A percentile compares a stretch with the other conserved stretches of the same genome.
These are phyloP conservation scores for Drosophila siamana DNA, from an alignment of 2,888 invertebrate species.

Conservation along the genomic window DNA sequence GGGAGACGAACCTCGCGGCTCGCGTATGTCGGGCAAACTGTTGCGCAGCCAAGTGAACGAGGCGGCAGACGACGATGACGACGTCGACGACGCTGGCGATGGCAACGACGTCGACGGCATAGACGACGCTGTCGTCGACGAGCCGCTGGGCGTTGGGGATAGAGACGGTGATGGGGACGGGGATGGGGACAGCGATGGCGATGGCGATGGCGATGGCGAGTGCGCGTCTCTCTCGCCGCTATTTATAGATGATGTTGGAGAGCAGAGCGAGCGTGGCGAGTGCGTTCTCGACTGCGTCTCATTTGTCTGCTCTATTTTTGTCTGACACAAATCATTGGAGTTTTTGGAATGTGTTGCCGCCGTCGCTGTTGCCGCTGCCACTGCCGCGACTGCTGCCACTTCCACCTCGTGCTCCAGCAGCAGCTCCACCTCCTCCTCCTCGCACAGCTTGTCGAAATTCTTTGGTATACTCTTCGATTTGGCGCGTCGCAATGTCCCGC, in stretches of 20 bases:
- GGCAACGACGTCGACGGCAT: slow-evolving; percentile 77
- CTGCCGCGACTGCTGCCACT: slow-evolving; percentile 6
- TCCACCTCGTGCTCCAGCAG: slow-evolving; percentile 28
- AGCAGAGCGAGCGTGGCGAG: slow-evolving; percentile 41
- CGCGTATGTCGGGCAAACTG: slow-evolving; percentile 85
- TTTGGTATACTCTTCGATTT: slow-evolving; percentile 86
- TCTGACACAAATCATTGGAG: slow-evolving; percentile 79
- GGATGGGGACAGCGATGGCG: slow-evolving; percentile 77
- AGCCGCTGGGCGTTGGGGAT: slow-evolving; percentile 50
- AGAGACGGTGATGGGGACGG: slow-evolving; percentile 75
- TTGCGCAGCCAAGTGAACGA: slow-evolving; percentile 83
- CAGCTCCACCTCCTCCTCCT: slow-evolving; percentile 82
- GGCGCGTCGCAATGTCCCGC: slow-evolving; percentile 70
- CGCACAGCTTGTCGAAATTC: slow-evolving; percentile 85
- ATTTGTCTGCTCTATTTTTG: slow-evolving; percentile 73
- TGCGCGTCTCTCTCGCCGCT: slow-evolving; percentile 73
- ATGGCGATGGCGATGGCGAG: slow-evolving; percentile 77
- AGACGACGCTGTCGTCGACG: slow-evolving; percentile 56
- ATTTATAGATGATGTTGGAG: slow-evolving; percentile 71
- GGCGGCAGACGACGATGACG: slow-evolving; percentile 60
- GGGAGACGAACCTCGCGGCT: slow-evolving; percentile 76
- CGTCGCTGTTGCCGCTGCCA: slow-evolving; percentile 25
- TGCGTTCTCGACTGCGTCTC: slow-evolving; percentile 28
- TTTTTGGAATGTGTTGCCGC: slow-evolving; percentile 73
- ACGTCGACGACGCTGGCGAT: slow-evolving; percentile 46